Conservation (phyloP, 2,888 invertebrate species). For the Augiades crinisus region DNA sequence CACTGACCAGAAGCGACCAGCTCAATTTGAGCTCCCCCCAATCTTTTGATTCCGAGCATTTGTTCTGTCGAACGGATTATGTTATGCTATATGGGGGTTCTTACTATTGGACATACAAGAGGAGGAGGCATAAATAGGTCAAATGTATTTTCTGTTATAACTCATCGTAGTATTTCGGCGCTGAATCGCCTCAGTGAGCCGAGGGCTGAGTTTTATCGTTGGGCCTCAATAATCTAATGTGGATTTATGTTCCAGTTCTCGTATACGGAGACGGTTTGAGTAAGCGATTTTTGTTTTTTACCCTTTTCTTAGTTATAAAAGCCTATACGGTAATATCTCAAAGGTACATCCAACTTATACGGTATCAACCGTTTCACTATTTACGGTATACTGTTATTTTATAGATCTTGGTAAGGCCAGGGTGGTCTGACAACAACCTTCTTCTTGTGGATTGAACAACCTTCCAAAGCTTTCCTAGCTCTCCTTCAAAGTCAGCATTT, state of each 20-base stretch:
- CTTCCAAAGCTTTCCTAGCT: no score
- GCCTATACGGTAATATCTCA: background rate
- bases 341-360: no score
- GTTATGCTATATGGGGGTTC: conserved; percentile 4
- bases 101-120: conserved; percentile 31
- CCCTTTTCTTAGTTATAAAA: background rate
- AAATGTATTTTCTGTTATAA: conserved; percentile 71
- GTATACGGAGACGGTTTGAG: conserved; percentile 9
- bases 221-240: conserved; percentile 46
- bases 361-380: no score
- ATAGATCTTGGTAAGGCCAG: no score
- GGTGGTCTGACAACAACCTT: no score
- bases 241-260: conserved; percentile 38
- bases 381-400: no score
- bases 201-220: conserved; percentile 58
- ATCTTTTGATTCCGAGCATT: conserved; percentile 1
- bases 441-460: no score
- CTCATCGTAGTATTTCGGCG: conserved; percentile 61
- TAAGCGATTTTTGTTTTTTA: conserved; percentile 4
- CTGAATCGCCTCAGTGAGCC: conserved; percentile 61
- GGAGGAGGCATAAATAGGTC: conserved; percentile 56
- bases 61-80: conserved; percentile 2
- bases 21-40: conserved; percentile 34
- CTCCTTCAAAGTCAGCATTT: no score
- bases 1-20: conserved; percentile 35